A percentile compares a stretch with the other conserved stretches of the same genome.
Evolutionary conservation across 2,888 invertebrate species (phyloP).

Genomic region (Ormyrus thymus): DNA sequence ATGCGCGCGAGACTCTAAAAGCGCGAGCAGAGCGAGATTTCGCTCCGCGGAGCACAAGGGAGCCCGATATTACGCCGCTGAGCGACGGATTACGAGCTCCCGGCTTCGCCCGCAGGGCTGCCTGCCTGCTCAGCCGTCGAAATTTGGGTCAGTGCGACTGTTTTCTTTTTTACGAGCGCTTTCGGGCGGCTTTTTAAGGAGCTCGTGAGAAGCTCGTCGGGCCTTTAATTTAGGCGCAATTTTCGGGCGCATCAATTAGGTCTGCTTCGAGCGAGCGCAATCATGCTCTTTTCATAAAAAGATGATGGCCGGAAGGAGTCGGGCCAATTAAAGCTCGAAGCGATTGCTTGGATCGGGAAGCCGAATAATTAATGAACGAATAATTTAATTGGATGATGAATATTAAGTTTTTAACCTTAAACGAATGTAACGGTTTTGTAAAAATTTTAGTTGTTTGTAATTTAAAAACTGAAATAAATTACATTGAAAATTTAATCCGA

Average conservation of each 20-base stretch:
- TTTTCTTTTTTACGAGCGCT: background rate
- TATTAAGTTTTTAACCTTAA: no score
- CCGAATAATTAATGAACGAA: no score
- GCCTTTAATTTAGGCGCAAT: background rate
- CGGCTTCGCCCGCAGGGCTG: background rate
- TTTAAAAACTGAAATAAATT: no score
- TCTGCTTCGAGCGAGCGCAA: no score
- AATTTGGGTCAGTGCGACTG: conserved; percentile 28
- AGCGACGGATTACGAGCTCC: conserved; percentile 25
- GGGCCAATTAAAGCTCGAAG: background rate
- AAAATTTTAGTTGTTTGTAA: no score
- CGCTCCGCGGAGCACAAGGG: no score
- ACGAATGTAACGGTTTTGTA: no score
- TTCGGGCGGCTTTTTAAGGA: background rate
- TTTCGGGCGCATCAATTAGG: no score
- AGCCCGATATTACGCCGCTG: conserved; percentile 1
- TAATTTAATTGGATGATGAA: no score
- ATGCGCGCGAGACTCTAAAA: conserved; percentile 20
- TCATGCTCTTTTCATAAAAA: no score
- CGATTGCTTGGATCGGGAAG: no score
- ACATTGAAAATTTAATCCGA: no score
- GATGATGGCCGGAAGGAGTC: background rate
- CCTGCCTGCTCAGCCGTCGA: background rate
- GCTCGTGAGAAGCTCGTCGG: background rate
- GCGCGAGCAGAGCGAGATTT: background rate